Base-by-base conservation (phyloP, 2,888 invertebrate genomes). In the Tenthredo scrophulariae region DNA sequence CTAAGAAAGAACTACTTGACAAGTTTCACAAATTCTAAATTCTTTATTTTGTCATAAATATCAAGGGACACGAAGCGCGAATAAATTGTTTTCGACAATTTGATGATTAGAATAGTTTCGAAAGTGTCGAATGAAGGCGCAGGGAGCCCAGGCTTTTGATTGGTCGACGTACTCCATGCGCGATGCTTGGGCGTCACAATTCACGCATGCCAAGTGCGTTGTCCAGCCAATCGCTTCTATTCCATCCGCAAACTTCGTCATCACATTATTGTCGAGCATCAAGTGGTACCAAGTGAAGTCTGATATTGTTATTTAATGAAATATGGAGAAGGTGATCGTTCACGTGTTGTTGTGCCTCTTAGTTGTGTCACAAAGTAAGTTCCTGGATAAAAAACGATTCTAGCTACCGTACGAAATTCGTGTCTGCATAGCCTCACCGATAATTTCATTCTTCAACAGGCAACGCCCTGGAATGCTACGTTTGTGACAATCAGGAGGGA, bases 401-500 rank as follows among this genome's bases (percentile, higher is more conserved):
- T 9, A 6, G 9, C 6, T 18, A 54, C 2, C 2, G 26, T 29
- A 6, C 18, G 5, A 3, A 80, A 15, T 62, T 37, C 1, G 15
- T 1, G 22, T 29, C 22, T n/a, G 22, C 18, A 18, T 58, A 22
- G 13, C 62, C n/a, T 40, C 13, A 80, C 22, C 13, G 15, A 62
- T 22, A n/a, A 6, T 80, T 40, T 37, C 15, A 22, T 87, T 87
- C 86, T 87, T 86, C 94, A 94, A 84, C 93, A 96, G 97, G 94
- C 89, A 91, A 93, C 91, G 95, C 96, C 87, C 94, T 99, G 88
- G 99, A 99, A 94, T 99, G 99, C 93, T 99, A 99, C 92, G 98
- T 99, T 18, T 99, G 99, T 93, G 95, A 96, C 87, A 96, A 97
- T 89, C 99, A 99, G 94, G 98, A 98, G 88, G 97, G 97, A 88